Conservation (phyloP, 2,113 vertebrate species). For the Ochotona princeps region DNA sequence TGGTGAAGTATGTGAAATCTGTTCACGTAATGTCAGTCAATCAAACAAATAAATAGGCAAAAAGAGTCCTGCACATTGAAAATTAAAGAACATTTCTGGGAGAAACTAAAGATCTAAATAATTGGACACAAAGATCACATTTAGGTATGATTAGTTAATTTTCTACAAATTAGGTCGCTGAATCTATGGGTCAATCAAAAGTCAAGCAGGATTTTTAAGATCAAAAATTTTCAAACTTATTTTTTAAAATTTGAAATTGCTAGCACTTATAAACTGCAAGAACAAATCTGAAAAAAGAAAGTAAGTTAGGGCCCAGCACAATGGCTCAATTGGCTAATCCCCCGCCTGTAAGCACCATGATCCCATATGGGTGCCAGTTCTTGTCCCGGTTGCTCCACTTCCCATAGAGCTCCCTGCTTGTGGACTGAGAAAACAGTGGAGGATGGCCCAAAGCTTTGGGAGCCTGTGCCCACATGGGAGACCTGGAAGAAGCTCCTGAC, state of each 20-base stretch:
- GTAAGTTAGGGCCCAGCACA: not conserved
- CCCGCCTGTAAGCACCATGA: too few species aligned
- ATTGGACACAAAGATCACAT: not conserved
- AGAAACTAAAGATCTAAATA: constrained; percentile 28
- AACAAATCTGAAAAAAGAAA: not conserved
- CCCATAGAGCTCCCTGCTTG: too few species aligned
- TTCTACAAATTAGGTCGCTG: not conserved
- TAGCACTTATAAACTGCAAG: not conserved
- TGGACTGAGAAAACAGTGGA: too few species aligned
- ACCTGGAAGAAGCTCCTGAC: too few species aligned
- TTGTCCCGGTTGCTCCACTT: too few species aligned
- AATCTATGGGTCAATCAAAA: not conserved
- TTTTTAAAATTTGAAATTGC: constrained; percentile 38
- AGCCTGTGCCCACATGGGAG: too few species aligned
- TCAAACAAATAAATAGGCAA: too few species aligned
- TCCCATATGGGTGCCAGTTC: too few species aligned
- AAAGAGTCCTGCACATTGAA: not conserved
- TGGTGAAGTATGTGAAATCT: too few species aligned
- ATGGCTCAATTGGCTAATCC: too few species aligned
- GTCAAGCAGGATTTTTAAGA: not conserved
- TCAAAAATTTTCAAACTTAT: not conserved
- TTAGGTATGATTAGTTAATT: not conserved
- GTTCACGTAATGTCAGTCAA: too few species aligned
- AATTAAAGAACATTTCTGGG: not conserved
- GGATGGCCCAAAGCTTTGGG: too few species aligned